Conservation (phyloP, 2,797 vertebrate species). For the Echeneis naucrates region DNA sequence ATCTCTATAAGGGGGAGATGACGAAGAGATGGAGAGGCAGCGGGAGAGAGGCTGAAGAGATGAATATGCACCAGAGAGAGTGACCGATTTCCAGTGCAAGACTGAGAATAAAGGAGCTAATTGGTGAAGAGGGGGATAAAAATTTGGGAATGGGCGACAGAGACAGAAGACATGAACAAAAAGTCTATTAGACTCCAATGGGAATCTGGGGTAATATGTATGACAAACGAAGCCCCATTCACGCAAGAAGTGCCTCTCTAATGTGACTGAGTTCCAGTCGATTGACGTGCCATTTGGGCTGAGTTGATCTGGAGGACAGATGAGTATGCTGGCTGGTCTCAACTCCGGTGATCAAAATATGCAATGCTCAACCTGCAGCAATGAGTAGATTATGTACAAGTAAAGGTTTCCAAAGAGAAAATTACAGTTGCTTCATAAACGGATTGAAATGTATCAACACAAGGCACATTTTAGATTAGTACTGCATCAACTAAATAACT, state of each 20-base stretch:
- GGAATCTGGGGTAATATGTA: constrained; percentile 58
- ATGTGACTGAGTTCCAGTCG: constrained; percentile 58
- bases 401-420: constrained; percentile 11
- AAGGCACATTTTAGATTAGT: constrained; percentile 16
- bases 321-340: constrained; percentile 26
- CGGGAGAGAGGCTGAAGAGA: constrained; percentile 35
- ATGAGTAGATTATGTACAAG: neutral
- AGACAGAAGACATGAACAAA: constrained; percentile 62
- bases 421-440: constrained; percentile 13
- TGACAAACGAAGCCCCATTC: constrained; percentile 62
- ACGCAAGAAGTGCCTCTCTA: constrained; percentile 59
- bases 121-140: constrained; percentile 62
- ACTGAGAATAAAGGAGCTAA: constrained; percentile 67
- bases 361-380: constrained; percentile 21
- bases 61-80: constrained; percentile 47
- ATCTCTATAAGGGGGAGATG: constrained; percentile 79
- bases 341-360: constrained; percentile 24
- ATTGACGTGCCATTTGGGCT: constrained; percentile 53
- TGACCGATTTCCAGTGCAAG: constrained; percentile 56
- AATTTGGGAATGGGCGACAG: constrained; percentile 36
- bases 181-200: constrained; percentile 62
- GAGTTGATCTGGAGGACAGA: constrained; percentile 50
- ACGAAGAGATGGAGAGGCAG: constrained; percentile 63
- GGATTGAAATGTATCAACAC: constrained; percentile 8
- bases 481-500: constrained; percentile 30